These are phyloP conservation scores for Strix uralensis DNA, from an alignment of 2,113 vertebrate genomes.

Conservation along the genomic window DNA sequence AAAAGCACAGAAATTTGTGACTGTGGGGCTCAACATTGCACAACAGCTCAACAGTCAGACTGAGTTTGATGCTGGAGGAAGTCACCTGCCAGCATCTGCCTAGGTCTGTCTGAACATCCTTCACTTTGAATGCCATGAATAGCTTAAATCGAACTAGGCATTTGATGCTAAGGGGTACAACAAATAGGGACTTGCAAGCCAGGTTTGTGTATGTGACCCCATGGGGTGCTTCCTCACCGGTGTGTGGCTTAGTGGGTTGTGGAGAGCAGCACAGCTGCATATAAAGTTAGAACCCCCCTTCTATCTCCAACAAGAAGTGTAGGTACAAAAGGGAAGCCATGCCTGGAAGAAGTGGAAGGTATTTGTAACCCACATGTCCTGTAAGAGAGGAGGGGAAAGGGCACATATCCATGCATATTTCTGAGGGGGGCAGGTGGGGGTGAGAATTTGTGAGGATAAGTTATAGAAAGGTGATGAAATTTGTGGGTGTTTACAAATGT, in stretches of 20 bases:
- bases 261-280: neutral
- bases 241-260: neutral
- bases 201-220: neutral
- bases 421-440: rapidly evolving
- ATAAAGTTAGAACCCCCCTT: neutral
- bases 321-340: neutral
- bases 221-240: rapidly evolving
- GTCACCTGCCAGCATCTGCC: neutral
- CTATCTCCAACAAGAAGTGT: neutral
- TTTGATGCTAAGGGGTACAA: neutral
- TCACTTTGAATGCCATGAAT: neutral
- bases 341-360: neutral
- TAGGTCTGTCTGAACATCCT: neutral
- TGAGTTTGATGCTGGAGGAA: neutral
- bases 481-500: neutral
- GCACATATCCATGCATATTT: neutral
- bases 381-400: neutral
- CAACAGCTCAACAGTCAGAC: rapidly evolving
- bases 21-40: neutral
- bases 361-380: neutral
- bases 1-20: neutral
- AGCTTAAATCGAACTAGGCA: neutral
- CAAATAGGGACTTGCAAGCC: neutral
- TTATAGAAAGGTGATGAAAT: neutral
- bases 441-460: neutral